Evolutionary conservation across 2,113 vertebrate genomes (phyloP).

Genomic region (Crotalus tigris): DNA sequence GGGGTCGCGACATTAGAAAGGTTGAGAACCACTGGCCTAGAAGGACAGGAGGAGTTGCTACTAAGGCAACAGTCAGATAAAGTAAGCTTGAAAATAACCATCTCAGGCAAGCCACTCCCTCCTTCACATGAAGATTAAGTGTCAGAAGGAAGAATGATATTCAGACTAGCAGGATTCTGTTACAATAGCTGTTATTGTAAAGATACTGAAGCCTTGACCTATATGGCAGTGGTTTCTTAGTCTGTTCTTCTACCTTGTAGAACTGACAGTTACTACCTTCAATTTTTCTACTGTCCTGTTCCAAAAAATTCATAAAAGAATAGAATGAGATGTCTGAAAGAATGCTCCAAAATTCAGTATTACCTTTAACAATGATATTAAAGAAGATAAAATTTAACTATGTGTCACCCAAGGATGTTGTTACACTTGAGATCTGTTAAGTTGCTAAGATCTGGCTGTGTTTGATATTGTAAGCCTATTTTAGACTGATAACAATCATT

Average conservation of each 20-base stretch:
- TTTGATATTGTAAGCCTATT: conserved; percentile 33
- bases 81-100: background rate
- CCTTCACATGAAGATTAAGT: background rate
- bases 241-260: background rate
- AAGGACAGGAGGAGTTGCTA: background rate
- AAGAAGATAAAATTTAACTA: conserved; percentile 5
- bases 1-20: too few relatives aligned
- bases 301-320: background rate
- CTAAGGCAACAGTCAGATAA: background rate
- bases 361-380: background rate
- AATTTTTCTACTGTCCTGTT: background rate
- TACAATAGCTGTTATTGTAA: background rate
- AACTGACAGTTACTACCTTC: background rate
- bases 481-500: conserved; percentile 18
- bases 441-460: conserved; percentile 27
- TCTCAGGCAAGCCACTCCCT: background rate
- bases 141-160: background rate
- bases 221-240: background rate
- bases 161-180: background rate
- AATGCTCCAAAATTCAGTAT: background rate
- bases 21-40: background rate
- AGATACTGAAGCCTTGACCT: background rate
- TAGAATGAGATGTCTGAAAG: background rate
- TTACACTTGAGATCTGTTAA: conserved; percentile 6
- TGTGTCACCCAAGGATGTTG: background rate